These are phyloP conservation scores for Microtus oregoni DNA, from an alignment of 2,113 vertebrate species.

Conservation along the genomic window DNA sequence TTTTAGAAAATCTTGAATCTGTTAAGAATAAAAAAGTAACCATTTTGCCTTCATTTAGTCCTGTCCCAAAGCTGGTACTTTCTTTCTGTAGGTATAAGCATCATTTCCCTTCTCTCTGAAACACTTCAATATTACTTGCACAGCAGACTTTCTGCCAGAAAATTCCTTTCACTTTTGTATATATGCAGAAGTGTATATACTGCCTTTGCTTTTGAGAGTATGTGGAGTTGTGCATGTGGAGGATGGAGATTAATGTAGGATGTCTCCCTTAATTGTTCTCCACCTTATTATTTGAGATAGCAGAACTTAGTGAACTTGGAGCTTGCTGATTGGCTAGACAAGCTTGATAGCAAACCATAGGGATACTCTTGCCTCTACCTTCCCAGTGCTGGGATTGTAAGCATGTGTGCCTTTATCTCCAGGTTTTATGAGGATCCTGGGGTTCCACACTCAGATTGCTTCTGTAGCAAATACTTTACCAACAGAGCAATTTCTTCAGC, in stretches of 20 bases:
- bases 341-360: background rate
- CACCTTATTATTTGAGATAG: background rate
- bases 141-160: background rate
- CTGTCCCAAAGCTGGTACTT: background rate
- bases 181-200: background rate
- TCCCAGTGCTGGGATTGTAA: background rate
- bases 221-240: background rate
- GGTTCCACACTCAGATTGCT: background rate
- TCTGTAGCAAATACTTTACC: no score
- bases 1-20: background rate
- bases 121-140: background rate
- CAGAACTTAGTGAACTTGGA: background rate
- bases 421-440: background rate
- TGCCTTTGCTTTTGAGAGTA: background rate
- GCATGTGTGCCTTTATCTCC: no score
- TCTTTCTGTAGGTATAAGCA: background rate
- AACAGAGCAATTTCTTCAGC: background rate
- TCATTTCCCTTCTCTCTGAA: background rate
- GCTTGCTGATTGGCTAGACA: background rate
- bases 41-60: background rate
- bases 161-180: background rate
- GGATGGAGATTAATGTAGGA: no score
- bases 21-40: background rate
- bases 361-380: background rate
- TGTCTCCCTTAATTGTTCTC: background rate